Evolutionary conservation across 2,113 vertebrate genomes (phyloP).

Genomic region (Sebastes schlegelii): DNA sequence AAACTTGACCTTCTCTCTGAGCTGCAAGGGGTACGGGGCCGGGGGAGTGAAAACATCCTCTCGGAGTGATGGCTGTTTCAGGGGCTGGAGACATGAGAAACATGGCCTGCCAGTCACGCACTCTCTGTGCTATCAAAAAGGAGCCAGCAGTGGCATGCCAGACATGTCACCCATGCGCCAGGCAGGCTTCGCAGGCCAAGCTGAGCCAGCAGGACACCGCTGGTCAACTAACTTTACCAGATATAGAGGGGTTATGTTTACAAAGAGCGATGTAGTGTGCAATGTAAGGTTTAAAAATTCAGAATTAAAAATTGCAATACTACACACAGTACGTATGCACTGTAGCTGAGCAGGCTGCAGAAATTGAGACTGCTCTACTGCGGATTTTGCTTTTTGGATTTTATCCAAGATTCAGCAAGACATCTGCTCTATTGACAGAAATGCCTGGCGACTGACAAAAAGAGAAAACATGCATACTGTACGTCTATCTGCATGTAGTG

Average conservation of each 20-base stretch:
- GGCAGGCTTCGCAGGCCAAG: conserved; percentile 78
- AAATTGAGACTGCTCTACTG: neutral
- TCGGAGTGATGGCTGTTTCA: conserved; percentile 83
- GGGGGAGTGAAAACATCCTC: conserved; percentile 86
- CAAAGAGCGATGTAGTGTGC: conserved; percentile 55
- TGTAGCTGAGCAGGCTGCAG: conserved; percentile 20
- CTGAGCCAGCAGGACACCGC: conserved; percentile 59
- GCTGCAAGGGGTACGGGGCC: conserved; percentile 60
- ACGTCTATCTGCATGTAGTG: conserved; percentile 4
- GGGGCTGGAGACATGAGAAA: conserved; percentile 82
- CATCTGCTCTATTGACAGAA: conserved; percentile 51
- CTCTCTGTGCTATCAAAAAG: conserved; percentile 80
- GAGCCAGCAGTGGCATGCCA: conserved; percentile 79
- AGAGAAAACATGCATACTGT: conserved; percentile 5
- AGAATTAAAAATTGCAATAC: neutral
- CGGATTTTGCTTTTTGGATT: conserved; percentile 42
- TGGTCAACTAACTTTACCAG: conserved; percentile 81
- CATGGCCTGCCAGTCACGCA: conserved; percentile 81
- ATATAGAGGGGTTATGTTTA: conserved; percentile 78
- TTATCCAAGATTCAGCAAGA: conserved; percentile 39
- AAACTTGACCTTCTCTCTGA: conserved; percentile 85
- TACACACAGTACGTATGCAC: neutral
- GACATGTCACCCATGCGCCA: conserved; percentile 81
- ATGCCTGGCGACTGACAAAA: conserved; percentile 27
- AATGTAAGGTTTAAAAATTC: conserved; percentile 1